phyloP scores from a whole-genome alignment of 2,113 vertebrate genomes.

The Heteronetta atricapilla region DNA sequence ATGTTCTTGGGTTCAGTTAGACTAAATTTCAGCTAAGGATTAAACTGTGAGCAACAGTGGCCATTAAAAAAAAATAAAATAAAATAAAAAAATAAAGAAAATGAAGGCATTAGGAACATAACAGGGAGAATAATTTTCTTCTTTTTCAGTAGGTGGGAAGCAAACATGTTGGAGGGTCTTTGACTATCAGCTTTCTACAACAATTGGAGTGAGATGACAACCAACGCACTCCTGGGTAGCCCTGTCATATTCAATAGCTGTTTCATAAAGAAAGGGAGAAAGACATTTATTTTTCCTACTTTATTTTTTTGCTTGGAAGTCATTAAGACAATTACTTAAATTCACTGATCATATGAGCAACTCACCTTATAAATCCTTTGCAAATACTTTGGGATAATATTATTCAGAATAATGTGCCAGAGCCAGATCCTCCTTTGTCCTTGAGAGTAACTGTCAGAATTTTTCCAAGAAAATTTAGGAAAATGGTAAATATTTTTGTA shows the following conservation, averaged over 20 bases:
- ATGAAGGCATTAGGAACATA: not conserved
- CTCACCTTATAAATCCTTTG: not conserved
- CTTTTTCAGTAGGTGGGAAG: not conserved
- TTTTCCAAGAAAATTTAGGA: not conserved
- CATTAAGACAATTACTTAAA: not conserved
- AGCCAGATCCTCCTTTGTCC: not conserved
- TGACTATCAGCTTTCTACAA: not conserved
- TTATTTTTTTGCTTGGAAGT: not conserved
- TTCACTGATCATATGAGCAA: not conserved
- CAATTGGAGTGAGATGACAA: not conserved
- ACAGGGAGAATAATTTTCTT: not conserved
- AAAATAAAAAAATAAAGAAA: not conserved
- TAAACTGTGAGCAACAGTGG: not conserved
- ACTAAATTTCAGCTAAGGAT: not conserved
- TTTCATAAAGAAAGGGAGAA: not conserved
- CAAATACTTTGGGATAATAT: not conserved
- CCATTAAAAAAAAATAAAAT: not conserved
- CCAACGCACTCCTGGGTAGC: not conserved
- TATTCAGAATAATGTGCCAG: not conserved
- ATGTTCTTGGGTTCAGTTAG: not conserved
- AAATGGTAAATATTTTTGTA: not conserved
- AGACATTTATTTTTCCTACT: not conserved
- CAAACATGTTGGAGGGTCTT: not conserved
- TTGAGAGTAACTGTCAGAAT: not conserved
- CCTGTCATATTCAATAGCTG: not conserved